Evolutionary conservation across 2,113 vertebrate genomes (phyloP).

Genomic region (Petrocephalus zakoni): DNA sequence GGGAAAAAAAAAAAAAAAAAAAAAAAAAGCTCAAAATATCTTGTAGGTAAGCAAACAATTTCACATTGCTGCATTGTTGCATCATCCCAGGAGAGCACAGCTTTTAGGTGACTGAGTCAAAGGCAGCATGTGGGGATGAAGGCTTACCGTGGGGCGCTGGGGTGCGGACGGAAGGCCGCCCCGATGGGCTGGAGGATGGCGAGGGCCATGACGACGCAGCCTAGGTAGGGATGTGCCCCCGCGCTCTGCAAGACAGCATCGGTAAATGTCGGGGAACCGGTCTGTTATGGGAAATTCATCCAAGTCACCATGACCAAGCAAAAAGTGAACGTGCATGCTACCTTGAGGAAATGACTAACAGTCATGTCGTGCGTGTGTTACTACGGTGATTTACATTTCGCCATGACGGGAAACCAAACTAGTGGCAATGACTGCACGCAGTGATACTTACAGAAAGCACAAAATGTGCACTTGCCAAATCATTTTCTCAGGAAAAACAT

Average conservation of each 20-base stretch:
- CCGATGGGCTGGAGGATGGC: slow-evolving; percentile 64
- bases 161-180: slow-evolving; percentile 65
- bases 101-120: not conserved
- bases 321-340: not conserved
- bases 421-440: not conserved
- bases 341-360: not conserved
- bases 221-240: slow-evolving; percentile 70
- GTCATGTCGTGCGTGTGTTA: not conserved
- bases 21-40: not conserved
- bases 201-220: slow-evolving; percentile 62
- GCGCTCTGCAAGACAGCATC: slow-evolving; percentile 51
- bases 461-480: not conserved
- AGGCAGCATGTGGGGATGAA: not conserved
- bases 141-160: slow-evolving; percentile 62
- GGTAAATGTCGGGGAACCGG: not conserved
- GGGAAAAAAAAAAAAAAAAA: too few species aligned
- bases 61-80: not conserved
- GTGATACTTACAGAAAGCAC: not conserved
- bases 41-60: not conserved
- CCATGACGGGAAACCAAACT: not conserved
- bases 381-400: not conserved
- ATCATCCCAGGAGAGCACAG: not conserved
- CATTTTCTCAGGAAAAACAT: not conserved
- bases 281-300: not conserved
- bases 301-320: not conserved